Evolutionary conservation across 2,113 vertebrate species (phyloP).

Genomic region (Petroica traversi): DNA sequence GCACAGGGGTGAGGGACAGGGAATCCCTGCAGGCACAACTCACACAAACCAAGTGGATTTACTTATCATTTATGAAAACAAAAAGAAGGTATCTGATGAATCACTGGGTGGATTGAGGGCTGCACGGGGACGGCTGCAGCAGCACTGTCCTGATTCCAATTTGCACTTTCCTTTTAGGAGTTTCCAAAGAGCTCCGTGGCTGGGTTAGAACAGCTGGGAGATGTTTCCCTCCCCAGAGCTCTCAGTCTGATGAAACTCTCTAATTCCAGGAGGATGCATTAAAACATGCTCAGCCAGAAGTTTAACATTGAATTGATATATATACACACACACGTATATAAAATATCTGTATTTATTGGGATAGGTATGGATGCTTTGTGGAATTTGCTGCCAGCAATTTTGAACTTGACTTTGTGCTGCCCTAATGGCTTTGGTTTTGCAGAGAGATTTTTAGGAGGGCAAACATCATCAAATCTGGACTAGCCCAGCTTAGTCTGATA

Average conservation of each 20-base stretch:
- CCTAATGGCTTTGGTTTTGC: background rate
- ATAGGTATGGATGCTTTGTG: accelerated
- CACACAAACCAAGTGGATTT: conserved; percentile 48
- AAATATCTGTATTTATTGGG: background rate
- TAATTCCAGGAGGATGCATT: background rate
- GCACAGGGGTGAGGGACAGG: background rate
- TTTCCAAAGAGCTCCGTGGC: background rate
- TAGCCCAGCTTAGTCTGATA: background rate
- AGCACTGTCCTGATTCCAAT: background rate
- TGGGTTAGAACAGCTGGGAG: background rate
- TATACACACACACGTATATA: accelerated
- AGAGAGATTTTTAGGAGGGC: background rate
- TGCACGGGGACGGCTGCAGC: background rate
- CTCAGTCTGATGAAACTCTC: background rate
- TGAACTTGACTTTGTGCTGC: background rate
- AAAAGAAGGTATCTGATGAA: conserved; percentile 41
- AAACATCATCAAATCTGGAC: background rate
- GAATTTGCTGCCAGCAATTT: background rate
- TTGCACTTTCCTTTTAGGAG: background rate
- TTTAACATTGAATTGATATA: background rate
- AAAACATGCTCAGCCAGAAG: background rate
- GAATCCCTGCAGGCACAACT: conserved; percentile 46
- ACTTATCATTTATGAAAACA: conserved; percentile 63
- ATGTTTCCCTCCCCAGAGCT: background rate
- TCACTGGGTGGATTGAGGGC: background rate